Conservation (phyloP, 2,797 vertebrate genomes). For the Notoglanidium macrostoma region DNA sequence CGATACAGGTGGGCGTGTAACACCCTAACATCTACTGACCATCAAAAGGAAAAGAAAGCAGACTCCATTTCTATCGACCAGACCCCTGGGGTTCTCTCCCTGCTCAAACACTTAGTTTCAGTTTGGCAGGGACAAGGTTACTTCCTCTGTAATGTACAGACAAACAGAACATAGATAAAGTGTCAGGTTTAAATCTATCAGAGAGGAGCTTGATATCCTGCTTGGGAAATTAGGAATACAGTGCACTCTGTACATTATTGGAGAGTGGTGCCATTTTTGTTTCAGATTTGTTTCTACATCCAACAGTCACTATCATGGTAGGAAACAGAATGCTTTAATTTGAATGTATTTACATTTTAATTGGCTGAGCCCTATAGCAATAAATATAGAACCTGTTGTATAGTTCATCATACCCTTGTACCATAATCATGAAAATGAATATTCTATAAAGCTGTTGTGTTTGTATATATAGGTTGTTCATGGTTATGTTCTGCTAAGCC, state of each 20-base stretch:
- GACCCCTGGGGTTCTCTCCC: conserved; percentile 40
- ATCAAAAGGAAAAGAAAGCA: conserved; percentile 64
- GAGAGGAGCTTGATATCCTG: neutral
- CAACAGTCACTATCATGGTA: neutral
- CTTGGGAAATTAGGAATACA: neutral
- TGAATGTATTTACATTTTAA: neutral
- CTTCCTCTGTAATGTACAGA: neutral
- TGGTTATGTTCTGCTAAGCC: neutral
- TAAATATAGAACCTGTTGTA: neutral
- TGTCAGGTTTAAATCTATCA: neutral
- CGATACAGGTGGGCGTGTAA: conserved; percentile 29
- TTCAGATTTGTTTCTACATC: neutral
- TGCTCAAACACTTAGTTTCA: conserved; percentile 16
- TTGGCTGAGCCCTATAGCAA: neutral
- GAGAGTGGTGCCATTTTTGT: neutral
- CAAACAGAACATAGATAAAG: neutral
- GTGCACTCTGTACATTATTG: neutral
- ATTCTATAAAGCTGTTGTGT: conserved; percentile 1
- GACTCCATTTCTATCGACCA: neutral
- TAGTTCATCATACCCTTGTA: neutral
- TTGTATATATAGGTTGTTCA: neutral
- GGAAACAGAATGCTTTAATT: neutral
- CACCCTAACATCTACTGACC: conserved; percentile 26
- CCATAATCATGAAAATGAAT: neutral
- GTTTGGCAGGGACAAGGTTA: neutral